phyloP scores from a whole-genome alignment of 2,113 vertebrate genomes.

The Microcebus tavaratra region DNA sequence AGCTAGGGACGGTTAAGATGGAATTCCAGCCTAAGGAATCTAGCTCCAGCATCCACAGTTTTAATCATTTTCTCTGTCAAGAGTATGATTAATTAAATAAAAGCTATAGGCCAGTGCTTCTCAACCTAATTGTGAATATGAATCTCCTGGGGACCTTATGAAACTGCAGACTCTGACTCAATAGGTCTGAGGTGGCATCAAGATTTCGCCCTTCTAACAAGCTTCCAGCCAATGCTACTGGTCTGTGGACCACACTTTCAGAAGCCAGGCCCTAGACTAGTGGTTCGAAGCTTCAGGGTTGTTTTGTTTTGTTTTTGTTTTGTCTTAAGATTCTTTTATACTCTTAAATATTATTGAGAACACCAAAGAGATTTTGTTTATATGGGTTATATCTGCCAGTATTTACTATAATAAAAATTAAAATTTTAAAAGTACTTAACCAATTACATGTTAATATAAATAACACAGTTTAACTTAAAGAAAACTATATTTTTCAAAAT shows the following conservation, averaged over 20 bases:
- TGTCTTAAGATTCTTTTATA: background rate
- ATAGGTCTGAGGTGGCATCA: background rate
- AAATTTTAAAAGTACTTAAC: background rate
- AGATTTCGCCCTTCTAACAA: background rate
- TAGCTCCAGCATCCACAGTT: background rate
- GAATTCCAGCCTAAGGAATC: background rate
- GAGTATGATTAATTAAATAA: background rate
- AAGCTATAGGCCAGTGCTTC: background rate
- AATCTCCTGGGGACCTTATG: background rate
- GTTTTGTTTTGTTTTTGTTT: background rate
- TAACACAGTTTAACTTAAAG: background rate
- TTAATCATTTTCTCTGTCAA: background rate
- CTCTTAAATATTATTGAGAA: background rate
- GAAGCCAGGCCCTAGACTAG: background rate
- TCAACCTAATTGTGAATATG: background rate
- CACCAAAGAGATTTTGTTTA: background rate
- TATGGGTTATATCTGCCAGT: background rate
- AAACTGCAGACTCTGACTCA: background rate
- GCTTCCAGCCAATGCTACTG: background rate
- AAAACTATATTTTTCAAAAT: conserved; percentile 4
- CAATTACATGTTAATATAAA: background rate
- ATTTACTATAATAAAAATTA: background rate
- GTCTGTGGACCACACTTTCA: background rate
- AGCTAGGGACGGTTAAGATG: background rate
- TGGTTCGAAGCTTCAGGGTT: background rate